Conservation (phyloP, 64 coral and sea anemone species). For the Exaiptasia diaphana region DNA sequence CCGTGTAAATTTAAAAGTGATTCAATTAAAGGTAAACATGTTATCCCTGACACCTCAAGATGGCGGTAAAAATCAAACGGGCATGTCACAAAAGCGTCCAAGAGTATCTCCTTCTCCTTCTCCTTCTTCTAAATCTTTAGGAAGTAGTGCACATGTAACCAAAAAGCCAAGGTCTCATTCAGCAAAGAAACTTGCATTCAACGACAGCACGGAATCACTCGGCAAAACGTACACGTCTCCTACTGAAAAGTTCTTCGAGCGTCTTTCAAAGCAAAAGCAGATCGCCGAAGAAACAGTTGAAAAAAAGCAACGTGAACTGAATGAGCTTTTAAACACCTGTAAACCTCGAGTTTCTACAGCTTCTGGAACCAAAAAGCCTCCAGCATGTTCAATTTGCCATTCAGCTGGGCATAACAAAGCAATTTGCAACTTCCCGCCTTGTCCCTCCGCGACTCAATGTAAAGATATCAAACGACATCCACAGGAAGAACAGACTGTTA, state of each 20-base stretch:
- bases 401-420: constrained; percentile 45
- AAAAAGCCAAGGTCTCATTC: neutral
- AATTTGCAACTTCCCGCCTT: constrained; percentile 45
- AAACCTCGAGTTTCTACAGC: neutral
- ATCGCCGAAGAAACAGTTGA: neutral
- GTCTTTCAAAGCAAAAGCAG: neutral
- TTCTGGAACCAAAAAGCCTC: neutral
- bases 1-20: constrained; percentile 11
- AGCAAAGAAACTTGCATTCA: neutral
- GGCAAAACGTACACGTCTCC: constrained; percentile 2
- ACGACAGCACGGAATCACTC: neutral
- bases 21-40: neutral
- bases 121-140: neutral
- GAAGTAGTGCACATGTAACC: neutral
- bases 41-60: neutral
- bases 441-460: constrained; percentile 26
- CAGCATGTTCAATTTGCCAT: constrained; percentile 39
- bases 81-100: neutral
- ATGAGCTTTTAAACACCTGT: neutral
- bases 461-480: constrained; percentile 42
- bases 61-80: neutral
- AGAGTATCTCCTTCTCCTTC: neutral
- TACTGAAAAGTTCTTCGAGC: constrained; percentile 21
- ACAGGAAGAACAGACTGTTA: constrained; percentile 32
- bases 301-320: constrained; percentile 26